Percentiles rank a stretch among this genome's conserved stretches.
Conservation (phyloP, 1,140 invertebrate species). For the Macrosteles quadrilineatus region DNA sequence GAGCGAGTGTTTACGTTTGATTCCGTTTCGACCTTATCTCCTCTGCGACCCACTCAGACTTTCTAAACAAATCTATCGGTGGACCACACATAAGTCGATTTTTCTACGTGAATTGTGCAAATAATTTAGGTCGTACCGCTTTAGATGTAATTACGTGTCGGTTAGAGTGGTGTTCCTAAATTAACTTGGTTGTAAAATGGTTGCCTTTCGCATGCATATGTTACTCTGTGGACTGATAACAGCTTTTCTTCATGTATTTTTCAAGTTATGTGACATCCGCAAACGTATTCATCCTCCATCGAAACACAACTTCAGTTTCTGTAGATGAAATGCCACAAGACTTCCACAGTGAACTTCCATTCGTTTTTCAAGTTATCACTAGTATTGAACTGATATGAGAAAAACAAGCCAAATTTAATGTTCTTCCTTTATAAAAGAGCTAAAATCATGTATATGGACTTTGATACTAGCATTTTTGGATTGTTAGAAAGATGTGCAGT, state of each 20-base stretch:
- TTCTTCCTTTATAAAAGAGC: too few relatives aligned
- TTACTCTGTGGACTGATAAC: neutral
- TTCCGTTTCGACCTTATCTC: neutral
- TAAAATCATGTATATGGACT: too few relatives aligned
- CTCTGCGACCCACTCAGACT: neutral
- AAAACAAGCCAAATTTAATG: too few relatives aligned
- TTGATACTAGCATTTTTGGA: too few relatives aligned
- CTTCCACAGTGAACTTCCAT: too few relatives aligned
- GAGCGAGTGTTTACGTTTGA: neutral
- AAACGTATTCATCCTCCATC: too few relatives aligned
- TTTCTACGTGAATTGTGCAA: slow-evolving; percentile 7
- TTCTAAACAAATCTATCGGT: slow-evolving; percentile 16
- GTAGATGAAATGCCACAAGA: too few relatives aligned
- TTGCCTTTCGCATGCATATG: slow-evolving; percentile 13
- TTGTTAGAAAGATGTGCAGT: too few relatives aligned
- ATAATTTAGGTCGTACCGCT: slow-evolving; percentile 19
- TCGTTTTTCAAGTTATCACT: too few relatives aligned
- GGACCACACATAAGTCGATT: slow-evolving; percentile 10
- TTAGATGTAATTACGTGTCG: slow-evolving; percentile 1
- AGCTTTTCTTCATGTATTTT: slow-evolving; percentile 3
- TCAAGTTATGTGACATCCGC: too few relatives aligned
- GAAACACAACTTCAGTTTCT: too few relatives aligned
- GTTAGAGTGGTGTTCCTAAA: slow-evolving; percentile 9
- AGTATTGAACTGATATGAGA: too few relatives aligned
- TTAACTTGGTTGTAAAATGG: slow-evolving; percentile 21